Evolutionary conservation across 2,888 invertebrate genomes (phyloP).

Genomic region (Operophtera brumata): DNA sequence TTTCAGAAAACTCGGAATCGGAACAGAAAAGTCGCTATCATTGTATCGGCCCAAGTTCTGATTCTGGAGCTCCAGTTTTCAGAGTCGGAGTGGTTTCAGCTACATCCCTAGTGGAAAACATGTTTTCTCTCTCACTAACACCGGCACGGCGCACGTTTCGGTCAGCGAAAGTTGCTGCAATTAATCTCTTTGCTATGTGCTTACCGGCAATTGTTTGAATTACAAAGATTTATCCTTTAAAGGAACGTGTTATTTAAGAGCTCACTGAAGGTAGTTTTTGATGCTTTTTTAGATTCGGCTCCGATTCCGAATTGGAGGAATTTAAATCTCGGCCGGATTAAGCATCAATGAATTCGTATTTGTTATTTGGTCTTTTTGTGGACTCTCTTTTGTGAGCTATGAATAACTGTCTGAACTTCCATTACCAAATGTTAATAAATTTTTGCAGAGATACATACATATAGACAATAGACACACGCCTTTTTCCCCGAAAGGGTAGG

Average conservation of each 20-base stretch:
- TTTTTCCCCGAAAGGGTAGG: no score
- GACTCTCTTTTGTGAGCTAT: background rate
- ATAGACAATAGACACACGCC: no score
- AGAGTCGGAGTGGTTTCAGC: background rate
- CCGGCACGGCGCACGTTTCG: constrained; percentile 47
- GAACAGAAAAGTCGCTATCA: no score
- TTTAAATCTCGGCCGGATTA: constrained; percentile 18
- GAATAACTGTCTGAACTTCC: constrained; percentile 8
- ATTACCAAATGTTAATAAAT: no score
- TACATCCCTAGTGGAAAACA: constrained; percentile 37
- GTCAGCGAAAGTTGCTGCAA: constrained; percentile 65
- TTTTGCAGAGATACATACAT: no score
- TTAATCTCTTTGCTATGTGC: constrained; percentile 59
- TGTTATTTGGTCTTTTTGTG: constrained; percentile 7
- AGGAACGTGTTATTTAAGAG: constrained; percentile 34
- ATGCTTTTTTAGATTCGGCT: constrained; percentile 30
- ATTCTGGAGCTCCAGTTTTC: no score
- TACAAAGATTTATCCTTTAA: constrained; percentile 47
- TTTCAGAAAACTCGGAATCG: no score
- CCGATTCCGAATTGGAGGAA: constrained; percentile 19
- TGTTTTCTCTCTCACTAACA: constrained; percentile 52
- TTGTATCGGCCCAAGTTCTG: no score
- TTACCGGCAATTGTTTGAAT: constrained; percentile 54
- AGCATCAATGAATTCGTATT: constrained; percentile 21
- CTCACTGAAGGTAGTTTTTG: constrained; percentile 27